A percentile compares a stretch with the other conserved stretches of the same genome.
phyloP scores from a whole-genome alignment of 1,140 invertebrate species.

The Halotydeus destructor region DNA sequence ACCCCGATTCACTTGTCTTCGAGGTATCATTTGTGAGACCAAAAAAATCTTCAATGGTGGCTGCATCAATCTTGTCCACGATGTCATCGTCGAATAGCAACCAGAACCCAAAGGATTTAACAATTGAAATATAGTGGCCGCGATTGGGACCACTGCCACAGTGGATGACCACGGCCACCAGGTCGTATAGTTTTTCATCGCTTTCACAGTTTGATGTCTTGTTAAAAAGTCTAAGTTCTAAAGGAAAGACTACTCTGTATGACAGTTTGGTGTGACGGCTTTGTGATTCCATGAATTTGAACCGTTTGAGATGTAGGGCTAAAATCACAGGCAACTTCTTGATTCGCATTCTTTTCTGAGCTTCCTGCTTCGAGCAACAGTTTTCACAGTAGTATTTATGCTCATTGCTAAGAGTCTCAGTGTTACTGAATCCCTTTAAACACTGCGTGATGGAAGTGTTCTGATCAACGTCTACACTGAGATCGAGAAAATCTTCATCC shows the following conservation, averaged over 20 bases:
- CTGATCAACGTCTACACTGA: conserved; percentile 97
- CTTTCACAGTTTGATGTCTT: conserved; percentile 42
- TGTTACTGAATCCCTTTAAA: conserved; percentile 88
- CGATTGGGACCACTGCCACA: conserved; percentile 96
- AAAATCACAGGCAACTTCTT: conserved; percentile 95
- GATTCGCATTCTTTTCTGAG: conserved; percentile 82
- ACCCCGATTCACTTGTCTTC: conserved; percentile 96
- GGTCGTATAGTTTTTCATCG: conserved; percentile 75
- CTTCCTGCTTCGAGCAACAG: conserved; percentile 97
- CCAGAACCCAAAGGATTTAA: conserved; percentile 98
- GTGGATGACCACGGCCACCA: conserved; percentile 96
- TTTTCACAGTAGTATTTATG: conserved; percentile 99
- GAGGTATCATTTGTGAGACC: conserved; percentile 93
- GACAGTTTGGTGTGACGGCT: conserved; percentile 97
- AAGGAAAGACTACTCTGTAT: conserved; percentile 91
- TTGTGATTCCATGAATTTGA: conserved; percentile 98
- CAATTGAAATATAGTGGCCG: conserved; percentile 98
- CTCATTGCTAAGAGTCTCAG: conserved; percentile 94
- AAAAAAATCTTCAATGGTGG: conserved; percentile 98
- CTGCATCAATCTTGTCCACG: conserved; percentile 33
- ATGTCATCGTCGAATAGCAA: conserved; percentile 98
- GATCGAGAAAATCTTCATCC: conserved; percentile 97
- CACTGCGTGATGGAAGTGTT: conserved; percentile 98
- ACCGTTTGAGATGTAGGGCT: conserved; percentile 84
- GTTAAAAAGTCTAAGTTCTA: conserved; percentile 92